Conservation (phyloP, 2,888 invertebrate species). For the Cheilosia urbana region DNA sequence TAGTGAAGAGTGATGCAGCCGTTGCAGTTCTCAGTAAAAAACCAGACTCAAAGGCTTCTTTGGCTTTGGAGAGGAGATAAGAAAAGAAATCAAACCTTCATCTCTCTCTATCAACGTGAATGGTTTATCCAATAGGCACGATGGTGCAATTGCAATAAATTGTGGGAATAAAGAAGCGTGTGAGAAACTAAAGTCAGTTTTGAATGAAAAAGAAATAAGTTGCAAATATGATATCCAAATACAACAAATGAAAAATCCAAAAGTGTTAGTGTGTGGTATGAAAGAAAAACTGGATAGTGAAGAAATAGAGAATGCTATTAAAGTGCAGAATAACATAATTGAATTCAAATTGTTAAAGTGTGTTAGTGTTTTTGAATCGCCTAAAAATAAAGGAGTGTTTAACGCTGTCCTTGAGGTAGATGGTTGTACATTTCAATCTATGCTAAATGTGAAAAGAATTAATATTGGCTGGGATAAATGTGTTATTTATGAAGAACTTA, state of each 20-base stretch:
- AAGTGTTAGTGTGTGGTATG: conserved; percentile 31
- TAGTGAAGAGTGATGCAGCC: conserved; percentile 83
- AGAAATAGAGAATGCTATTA: conserved; percentile 21
- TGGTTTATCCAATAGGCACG: neutral
- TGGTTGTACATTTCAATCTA: conserved; percentile 34
- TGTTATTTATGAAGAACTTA: conserved; percentile 53
- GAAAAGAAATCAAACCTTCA: too few relatives aligned
- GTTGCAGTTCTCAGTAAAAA: conserved; percentile 84
- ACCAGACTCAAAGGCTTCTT: conserved; percentile 82
- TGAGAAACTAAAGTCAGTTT: too few relatives aligned
- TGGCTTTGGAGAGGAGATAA: conserved; percentile 77
- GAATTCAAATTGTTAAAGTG: neutral
- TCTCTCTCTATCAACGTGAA: too few relatives aligned
- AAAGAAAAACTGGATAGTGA: conserved; percentile 12
- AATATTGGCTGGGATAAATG: conserved; percentile 62
- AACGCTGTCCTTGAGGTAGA: conserved; percentile 23
- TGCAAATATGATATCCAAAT: conserved; percentile 27
- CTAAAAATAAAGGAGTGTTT: conserved; percentile 15
- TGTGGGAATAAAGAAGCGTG: too few relatives aligned
- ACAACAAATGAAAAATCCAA: conserved; percentile 15
- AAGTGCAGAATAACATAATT: neutral
- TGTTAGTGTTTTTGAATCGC: conserved; percentile 19
- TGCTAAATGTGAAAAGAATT: conserved; percentile 40
- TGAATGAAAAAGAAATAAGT: conserved; percentile 21
- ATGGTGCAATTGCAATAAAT: neutral